These are phyloP conservation scores for Conger conger DNA, from an alignment of 2,113 vertebrate species.

Conservation along the genomic window DNA sequence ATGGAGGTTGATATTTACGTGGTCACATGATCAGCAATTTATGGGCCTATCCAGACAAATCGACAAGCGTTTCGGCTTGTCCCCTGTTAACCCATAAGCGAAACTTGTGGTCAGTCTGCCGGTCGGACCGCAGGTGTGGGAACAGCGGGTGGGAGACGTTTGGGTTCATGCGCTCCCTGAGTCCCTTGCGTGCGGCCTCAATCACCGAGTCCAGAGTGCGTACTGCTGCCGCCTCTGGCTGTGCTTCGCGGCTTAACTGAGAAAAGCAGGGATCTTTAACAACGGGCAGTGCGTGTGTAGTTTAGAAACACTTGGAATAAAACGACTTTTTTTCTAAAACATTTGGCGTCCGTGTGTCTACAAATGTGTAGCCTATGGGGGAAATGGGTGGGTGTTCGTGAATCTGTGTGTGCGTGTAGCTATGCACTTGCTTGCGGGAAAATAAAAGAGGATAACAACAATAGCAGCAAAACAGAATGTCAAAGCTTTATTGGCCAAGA, in stretches of 20 bases:
- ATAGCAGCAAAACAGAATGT: background rate
- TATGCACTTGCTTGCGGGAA: background rate
- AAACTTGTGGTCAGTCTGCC: constrained; percentile 44
- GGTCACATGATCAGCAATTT: background rate
- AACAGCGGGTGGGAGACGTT: constrained; percentile 46
- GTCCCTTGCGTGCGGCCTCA: constrained; percentile 60
- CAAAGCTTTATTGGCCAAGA: background rate
- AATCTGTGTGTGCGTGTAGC: background rate
- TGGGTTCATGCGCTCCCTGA: constrained; percentile 53
- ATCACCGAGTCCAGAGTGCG: constrained; percentile 66
- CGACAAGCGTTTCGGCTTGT: constrained; percentile 44
- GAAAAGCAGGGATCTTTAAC: constrained; percentile 24
- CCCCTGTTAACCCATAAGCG: constrained; percentile 49
- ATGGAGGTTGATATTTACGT: no score
- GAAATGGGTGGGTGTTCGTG: background rate
- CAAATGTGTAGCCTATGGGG: constrained; percentile 25
- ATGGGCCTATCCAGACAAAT: background rate
- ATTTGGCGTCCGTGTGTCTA: background rate
- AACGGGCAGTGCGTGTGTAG: constrained; percentile 18
- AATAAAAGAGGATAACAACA: background rate
- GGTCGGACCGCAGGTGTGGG: constrained; percentile 51
- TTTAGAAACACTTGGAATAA: constrained; percentile 55
- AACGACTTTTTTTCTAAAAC: constrained; percentile 9
- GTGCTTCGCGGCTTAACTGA: constrained; percentile 44
- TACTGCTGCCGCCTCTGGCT: constrained; percentile 62